Evolutionary conservation across 1,140 invertebrate species (phyloP), one percentile per base, ranked within the genome.

Genomic region (Plutomurus gul): DNA sequence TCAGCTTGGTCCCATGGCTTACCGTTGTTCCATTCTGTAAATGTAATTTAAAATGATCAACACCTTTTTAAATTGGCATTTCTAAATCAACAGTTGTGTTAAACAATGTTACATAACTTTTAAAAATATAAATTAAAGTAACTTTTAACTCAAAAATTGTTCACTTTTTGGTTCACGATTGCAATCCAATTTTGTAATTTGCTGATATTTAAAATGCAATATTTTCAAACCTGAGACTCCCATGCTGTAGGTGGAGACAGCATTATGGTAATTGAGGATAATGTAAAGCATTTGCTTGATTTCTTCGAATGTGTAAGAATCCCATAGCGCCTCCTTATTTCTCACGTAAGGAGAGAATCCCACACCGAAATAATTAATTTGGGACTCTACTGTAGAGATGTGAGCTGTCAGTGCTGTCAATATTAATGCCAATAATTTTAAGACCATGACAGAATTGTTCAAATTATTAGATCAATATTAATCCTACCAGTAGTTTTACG

Each of bases 261-360:
- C 22, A 33, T 77, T 77, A 39, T 81, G 80, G 13, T 77, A n/a
- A 1, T 30, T 81, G 0, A 78, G 30, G 10, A 80, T 46, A 30
- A 83, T 78, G 0, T 46, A n/a, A 1, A 83, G 33, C 80, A 81
- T 81, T 39, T 79, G 30, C 51, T 79, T 81, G 49, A 83, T 81
- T 22, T 83, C 82, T 0, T 79, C 70, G 39, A 81, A 6, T 0
- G 74, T 20, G 37, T 83, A 83, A 5, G 77, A 71, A 46, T 83
- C 37, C 79, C 79, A 83, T 1, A 22, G 25, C 2, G 77, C 33
- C 4, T 65, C 49, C 43, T 65, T 40, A n/a, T 5, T 33, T 30
- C 51, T 74, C n/a, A 81, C 78, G 27, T 83, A 83, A 11, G 82
- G 82, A 5, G 82, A 83, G 30, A 60, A 83, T 18, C 51, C 79